Conservation (phyloP, 2,113 vertebrate species). For the Narcine bancroftii region DNA sequence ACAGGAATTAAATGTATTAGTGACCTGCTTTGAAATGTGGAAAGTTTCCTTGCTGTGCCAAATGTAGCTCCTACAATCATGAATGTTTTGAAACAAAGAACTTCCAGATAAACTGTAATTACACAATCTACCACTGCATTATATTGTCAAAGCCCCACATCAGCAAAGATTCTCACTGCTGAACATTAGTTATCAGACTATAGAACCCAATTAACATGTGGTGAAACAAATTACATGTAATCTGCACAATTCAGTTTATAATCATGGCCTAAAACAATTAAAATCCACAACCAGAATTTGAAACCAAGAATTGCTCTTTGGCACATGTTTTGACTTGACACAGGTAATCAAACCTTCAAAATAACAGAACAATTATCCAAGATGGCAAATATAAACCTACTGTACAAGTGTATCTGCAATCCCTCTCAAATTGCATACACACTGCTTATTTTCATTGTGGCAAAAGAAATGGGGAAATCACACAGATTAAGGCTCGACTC, state of each 20-base stretch:
- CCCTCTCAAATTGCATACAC: not conserved
- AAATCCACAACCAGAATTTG: not conserved
- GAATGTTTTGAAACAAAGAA: constrained; percentile 31
- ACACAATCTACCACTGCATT: constrained; percentile 9
- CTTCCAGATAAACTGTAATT: constrained; percentile 23
- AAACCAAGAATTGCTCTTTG: not conserved
- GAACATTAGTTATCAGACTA: constrained; percentile 18
- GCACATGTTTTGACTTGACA: not conserved
- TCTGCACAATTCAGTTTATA: not conserved
- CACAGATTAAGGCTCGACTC: not conserved
- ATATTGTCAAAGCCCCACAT: constrained; percentile 22
- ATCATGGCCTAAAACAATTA: constrained; percentile 34
- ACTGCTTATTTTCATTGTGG: not conserved
- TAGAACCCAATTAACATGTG: constrained; percentile 33
- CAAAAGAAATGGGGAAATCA: not conserved
- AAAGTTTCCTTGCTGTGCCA: constrained; percentile 13
- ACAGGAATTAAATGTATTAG: not conserved
- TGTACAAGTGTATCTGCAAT: not conserved
- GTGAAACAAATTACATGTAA: constrained; percentile 32
- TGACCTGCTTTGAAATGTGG: not conserved
- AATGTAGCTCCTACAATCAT: not conserved
- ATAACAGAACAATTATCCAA: not conserved
- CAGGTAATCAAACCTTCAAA: not conserved
- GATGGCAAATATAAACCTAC: not conserved
- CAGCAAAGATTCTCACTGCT: constrained; percentile 9